These are phyloP conservation scores for Cheirogaleus major DNA, from an alignment of 2,797 vertebrate genomes.

Conservation along the genomic window DNA sequence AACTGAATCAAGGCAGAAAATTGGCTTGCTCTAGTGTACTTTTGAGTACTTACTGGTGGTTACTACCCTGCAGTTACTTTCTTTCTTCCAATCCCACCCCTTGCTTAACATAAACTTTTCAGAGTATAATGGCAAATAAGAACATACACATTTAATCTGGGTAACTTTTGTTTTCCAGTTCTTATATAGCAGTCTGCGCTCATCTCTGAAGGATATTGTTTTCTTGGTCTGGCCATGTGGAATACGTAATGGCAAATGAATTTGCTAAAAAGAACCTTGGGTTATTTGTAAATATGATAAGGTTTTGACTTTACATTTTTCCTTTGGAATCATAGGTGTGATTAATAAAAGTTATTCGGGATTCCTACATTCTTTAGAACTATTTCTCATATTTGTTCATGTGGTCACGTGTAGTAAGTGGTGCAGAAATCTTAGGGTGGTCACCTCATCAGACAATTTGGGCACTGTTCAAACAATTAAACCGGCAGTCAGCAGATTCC, in stretches of 20 bases:
- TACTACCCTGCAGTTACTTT: slow-evolving; percentile 15
- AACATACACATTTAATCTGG: slow-evolving; percentile 8
- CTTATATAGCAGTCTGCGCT: not conserved
- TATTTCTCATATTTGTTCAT: slow-evolving; percentile 29
- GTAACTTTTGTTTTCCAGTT: slow-evolving; percentile 38
- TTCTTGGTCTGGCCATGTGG: slow-evolving; percentile 3
- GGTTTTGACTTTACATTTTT: slow-evolving; percentile 42
- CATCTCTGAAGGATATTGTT: slow-evolving; percentile 4
- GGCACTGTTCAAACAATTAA: slow-evolving; percentile 75
- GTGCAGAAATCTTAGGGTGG: slow-evolving; percentile 64
- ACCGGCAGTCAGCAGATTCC: slow-evolving; percentile 74
- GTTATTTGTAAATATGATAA: slow-evolving; percentile 31
- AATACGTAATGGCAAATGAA: slow-evolving; percentile 33
- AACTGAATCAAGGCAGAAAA: slow-evolving; percentile 53
- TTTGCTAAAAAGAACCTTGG: slow-evolving; percentile 46
- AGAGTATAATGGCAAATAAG: slow-evolving; percentile 35
- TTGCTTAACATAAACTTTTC: slow-evolving; percentile 51
- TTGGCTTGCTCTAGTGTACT: slow-evolving; percentile 35
- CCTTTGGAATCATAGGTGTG: slow-evolving; percentile 27
- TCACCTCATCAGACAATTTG: slow-evolving; percentile 65
- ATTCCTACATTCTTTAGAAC: slow-evolving; percentile 37
- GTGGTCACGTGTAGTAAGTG: slow-evolving; percentile 43
- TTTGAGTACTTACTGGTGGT: slow-evolving; percentile 48
- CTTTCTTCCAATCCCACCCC: slow-evolving; percentile 8
- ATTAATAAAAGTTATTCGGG: slow-evolving; percentile 49